Evolutionary conservation across 2,888 invertebrate species (phyloP).

Genomic region (Scrobipalpa costella): DNA sequence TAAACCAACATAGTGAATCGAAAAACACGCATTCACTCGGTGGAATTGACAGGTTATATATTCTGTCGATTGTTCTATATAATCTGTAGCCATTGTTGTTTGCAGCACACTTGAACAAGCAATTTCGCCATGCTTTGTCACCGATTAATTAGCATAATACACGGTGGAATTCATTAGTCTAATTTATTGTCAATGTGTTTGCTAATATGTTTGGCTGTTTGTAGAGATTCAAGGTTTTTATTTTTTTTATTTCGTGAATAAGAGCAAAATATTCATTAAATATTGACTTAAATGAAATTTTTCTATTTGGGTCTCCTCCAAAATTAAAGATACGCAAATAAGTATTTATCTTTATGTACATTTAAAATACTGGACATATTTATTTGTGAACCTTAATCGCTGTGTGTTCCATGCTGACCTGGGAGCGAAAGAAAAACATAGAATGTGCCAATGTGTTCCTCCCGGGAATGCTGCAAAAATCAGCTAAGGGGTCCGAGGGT

Average conservation of each 20-base stretch:
- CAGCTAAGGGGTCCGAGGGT: too few species aligned
- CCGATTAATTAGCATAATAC: conserved; percentile 54
- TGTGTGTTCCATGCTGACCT: too few species aligned
- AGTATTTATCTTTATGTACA: too few species aligned
- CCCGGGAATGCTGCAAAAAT: too few species aligned
- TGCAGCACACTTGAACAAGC: conserved; percentile 40
- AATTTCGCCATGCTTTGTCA: conserved; percentile 44
- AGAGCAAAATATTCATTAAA: neutral
- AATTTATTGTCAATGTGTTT: conserved; percentile 28
- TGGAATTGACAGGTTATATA: conserved; percentile 37
- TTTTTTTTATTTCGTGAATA: neutral
- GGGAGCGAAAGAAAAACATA: too few species aligned
- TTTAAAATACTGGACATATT: too few species aligned
- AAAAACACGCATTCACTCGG: conserved; percentile 29
- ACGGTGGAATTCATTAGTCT: conserved; percentile 38
- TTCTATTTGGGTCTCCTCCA: neutral
- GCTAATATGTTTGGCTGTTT: conserved; percentile 23
- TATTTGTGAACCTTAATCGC: too few species aligned
- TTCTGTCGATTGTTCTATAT: conserved; percentile 31
- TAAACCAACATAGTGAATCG: conserved; percentile 30
- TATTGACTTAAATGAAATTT: neutral
- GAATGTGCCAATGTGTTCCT: too few species aligned
- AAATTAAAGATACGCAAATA: neutral
- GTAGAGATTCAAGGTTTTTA: neutral
- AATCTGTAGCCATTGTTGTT: conserved; percentile 43